Percentiles rank a stretch among this genome's conserved stretches.
phyloP scores from a whole-genome alignment of 2,888 invertebrate genomes.

The Ochlodes sylvanus region DNA sequence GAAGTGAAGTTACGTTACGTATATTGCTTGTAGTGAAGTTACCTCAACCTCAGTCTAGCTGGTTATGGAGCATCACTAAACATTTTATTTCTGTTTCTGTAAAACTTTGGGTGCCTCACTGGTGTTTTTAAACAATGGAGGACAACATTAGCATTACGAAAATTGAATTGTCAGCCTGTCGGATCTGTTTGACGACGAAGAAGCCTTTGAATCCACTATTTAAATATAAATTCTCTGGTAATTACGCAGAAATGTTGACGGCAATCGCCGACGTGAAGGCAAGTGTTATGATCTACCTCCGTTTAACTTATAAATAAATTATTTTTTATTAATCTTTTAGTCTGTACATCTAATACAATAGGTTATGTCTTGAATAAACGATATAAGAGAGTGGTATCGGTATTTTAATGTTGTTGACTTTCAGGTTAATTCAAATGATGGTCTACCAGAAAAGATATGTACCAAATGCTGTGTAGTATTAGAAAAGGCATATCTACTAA shows the following conservation, averaged over 20 bases:
- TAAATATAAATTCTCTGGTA: slow-evolving; percentile 77
- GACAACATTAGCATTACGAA: slow-evolving; percentile 31
- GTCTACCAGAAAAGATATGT: slow-evolving; percentile 79
- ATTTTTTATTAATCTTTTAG: too few species aligned
- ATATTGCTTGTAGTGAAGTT: too few species aligned
- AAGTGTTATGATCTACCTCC: slow-evolving; percentile 37
- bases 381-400: background rate
- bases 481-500: slow-evolving; percentile 78
- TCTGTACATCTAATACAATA: too few species aligned
- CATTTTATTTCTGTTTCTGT: background rate
- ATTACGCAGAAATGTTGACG: slow-evolving; percentile 82
- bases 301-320: too few species aligned
- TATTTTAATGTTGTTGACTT: slow-evolving; percentile 1
- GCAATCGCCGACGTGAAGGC: slow-evolving; percentile 81
- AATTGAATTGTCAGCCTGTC: slow-evolving; percentile 72
- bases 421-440: slow-evolving; percentile 76
- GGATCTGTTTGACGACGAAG: slow-evolving; percentile 74
- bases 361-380: background rate
- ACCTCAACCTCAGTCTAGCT: too few species aligned
- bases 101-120: slow-evolving; percentile 17
- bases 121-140: slow-evolving; percentile 34
- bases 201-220: slow-evolving; percentile 76
- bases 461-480: slow-evolving; percentile 73
- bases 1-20: slow-evolving; percentile 9
- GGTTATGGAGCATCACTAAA: slow-evolving; percentile 23